Evolutionary conservation across 2,113 vertebrate species (phyloP).

Genomic region (Sula dactylatra): DNA sequence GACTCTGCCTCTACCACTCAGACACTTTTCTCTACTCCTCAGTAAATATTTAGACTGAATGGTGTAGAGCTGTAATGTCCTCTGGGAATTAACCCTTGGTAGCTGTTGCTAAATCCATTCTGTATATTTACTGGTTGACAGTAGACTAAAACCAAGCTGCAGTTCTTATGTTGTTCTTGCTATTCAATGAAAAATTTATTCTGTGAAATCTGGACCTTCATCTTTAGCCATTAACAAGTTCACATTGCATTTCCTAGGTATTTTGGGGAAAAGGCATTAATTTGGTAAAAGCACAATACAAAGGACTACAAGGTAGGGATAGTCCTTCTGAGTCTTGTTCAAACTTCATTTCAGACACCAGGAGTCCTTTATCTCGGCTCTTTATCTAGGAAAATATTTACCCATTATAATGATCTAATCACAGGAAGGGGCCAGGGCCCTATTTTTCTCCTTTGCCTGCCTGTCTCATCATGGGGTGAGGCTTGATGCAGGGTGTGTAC

Average conservation of each 20-base stretch:
- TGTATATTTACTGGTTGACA: not conserved
- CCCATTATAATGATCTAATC: slow-evolving; percentile 42
- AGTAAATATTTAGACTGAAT: not conserved
- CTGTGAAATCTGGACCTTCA: not conserved
- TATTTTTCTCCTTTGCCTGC: not conserved
- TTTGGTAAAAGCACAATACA: not conserved
- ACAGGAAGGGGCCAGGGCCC: slow-evolving; percentile 30
- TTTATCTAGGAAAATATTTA: slow-evolving; percentile 66
- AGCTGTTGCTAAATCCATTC: not conserved
- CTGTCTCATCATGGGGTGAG: slow-evolving; percentile 21
- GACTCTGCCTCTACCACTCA: not conserved
- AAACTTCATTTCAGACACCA: slow-evolving; percentile 7
- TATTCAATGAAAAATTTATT: not conserved
- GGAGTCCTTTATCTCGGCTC: slow-evolving; percentile 21
- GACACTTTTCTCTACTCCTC: not conserved
- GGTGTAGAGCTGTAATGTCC: not conserved
- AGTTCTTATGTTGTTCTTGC: not conserved
- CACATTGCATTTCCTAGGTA: not conserved
- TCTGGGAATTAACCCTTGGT: not conserved
- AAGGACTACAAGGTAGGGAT: not conserved
- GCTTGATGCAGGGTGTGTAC: not conserved
- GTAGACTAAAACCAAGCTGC: not conserved
- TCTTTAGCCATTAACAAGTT: not conserved
- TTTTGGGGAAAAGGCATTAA: not conserved
- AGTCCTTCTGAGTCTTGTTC: not conserved